A percentile compares a stretch with the other conserved stretches of the same genome.
These are phyloP conservation scores for Ctenoplectra terminalis DNA, from an alignment of 1,140 invertebrate species.

Conservation along the genomic window DNA sequence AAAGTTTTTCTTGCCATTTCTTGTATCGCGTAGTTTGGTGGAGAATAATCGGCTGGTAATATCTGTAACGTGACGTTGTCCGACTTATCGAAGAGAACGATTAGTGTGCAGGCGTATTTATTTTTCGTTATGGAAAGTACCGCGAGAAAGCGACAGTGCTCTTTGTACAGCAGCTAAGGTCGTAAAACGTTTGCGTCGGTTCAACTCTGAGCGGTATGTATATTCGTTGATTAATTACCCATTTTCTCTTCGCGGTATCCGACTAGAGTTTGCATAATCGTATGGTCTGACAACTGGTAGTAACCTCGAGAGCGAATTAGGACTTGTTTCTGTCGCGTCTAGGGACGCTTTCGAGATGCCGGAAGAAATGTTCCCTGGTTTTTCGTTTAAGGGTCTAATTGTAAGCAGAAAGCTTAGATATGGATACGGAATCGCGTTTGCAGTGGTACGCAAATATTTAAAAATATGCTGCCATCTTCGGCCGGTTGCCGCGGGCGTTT, in stretches of 20 bases:
- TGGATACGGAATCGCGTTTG: not conserved
- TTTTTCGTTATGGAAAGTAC: not conserved
- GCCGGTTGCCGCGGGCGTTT: not conserved
- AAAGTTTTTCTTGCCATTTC: too few relatives aligned
- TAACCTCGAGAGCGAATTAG: not conserved
- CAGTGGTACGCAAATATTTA: not conserved
- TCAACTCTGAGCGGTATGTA: not conserved
- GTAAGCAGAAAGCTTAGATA: too few relatives aligned
- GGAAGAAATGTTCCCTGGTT: too few relatives aligned
- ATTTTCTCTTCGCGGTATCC: constrained; percentile 18
- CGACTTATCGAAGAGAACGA: not conserved
- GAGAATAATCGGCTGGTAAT: not conserved
- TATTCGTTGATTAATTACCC: constrained; percentile 46
- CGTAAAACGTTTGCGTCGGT: constrained; percentile 8
- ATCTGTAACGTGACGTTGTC: not conserved
- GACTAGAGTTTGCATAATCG: constrained; percentile 25
- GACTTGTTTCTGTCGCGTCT: not conserved
- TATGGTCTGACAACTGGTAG: not conserved
- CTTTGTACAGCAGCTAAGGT: not conserved
- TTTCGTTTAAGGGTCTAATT: too few relatives aligned
- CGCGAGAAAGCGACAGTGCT: constrained; percentile 21
- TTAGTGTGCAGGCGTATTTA: not conserved
- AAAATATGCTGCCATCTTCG: not conserved
- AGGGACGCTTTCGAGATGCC: not conserved
- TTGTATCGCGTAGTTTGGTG: too few relatives aligned